Evolutionary conservation across 2,113 vertebrate species (phyloP).

Genomic region (Plecotus auritus): DNA sequence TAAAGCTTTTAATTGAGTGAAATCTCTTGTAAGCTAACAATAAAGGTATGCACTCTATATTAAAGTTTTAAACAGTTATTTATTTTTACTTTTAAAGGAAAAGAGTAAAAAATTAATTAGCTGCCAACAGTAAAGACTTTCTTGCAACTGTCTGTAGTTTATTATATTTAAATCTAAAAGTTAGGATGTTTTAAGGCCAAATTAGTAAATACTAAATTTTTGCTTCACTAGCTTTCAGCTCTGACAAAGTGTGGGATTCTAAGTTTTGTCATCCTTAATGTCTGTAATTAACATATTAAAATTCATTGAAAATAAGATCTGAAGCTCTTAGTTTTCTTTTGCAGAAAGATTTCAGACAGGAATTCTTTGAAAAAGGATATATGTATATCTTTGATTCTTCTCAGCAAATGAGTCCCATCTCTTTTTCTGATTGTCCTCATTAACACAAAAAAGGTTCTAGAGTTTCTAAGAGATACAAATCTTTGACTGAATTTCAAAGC

Average conservation of each 20-base stretch:
- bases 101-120: neutral
- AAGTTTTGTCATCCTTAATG: slow-evolving; percentile 29
- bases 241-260: slow-evolving; percentile 41
- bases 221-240: slow-evolving; percentile 33
- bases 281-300: slow-evolving; percentile 54
- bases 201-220: slow-evolving; percentile 7
- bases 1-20: neutral
- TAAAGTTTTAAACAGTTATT: neutral
- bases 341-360: neutral
- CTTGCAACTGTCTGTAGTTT: neutral
- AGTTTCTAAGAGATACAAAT: neutral
- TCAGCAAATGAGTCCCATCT: neutral
- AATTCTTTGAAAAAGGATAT: slow-evolving; percentile 13
- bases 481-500: neutral
- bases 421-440: neutral
- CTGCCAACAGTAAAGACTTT: neutral
- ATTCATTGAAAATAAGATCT: slow-evolving; percentile 49
- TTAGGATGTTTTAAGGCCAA: slow-evolving; percentile 15
- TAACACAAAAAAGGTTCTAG: neutral
- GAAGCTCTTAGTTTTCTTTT: neutral
- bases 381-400: slow-evolving; percentile 30
- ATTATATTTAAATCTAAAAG: slow-evolving; percentile 8
- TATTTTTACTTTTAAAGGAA: neutral
- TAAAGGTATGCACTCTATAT: neutral
- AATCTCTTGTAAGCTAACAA: neutral